A percentile compares a stretch with the other conserved stretches of the same genome.
Evolutionary conservation across 2,113 vertebrate genomes (phyloP).

Genomic region (Brienomyrus longianalis): DNA sequence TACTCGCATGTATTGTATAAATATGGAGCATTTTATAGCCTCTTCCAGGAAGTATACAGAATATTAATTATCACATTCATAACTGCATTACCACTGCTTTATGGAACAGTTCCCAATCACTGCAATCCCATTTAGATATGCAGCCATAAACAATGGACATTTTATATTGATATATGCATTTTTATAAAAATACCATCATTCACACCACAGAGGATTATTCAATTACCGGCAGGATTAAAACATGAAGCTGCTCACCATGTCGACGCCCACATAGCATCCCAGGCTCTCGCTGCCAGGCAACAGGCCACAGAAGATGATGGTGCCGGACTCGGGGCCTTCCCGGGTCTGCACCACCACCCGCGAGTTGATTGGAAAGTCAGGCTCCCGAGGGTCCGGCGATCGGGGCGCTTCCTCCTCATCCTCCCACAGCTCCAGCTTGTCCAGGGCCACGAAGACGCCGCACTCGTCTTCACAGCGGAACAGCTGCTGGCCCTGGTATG

Average conservation of each 20-base stretch:
- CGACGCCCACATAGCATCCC: constrained; percentile 94
- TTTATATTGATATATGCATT: not conserved
- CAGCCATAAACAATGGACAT: not conserved
- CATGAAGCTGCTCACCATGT: constrained; percentile 75
- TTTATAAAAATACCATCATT: not conserved
- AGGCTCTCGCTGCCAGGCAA: constrained; percentile 89
- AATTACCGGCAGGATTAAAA: not conserved
- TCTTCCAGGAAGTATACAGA: not conserved
- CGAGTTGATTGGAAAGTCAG: constrained; percentile 86
- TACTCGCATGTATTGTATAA: not conserved
- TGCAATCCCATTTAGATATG: not conserved
- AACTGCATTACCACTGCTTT: not conserved
- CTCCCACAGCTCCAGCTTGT: constrained; percentile 88
- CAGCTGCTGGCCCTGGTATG: constrained; percentile 90
- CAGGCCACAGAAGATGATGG: constrained; percentile 93
- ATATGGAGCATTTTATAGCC: not conserved
- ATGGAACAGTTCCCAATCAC: not conserved
- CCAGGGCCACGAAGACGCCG: constrained; percentile 91
- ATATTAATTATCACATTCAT: not conserved
- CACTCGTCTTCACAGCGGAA: constrained; percentile 96
- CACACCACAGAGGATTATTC: not conserved
- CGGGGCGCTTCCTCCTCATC: constrained; percentile 66
- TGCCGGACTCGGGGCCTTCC: constrained; percentile 83
- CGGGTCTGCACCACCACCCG: constrained; percentile 88
- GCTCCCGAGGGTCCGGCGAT: constrained; percentile 74